Evolutionary conservation across 2,888 invertebrate species (phyloP), one percentile per base, ranked within the genome.

Genomic region (Hemicrepidius hirtus): DNA sequence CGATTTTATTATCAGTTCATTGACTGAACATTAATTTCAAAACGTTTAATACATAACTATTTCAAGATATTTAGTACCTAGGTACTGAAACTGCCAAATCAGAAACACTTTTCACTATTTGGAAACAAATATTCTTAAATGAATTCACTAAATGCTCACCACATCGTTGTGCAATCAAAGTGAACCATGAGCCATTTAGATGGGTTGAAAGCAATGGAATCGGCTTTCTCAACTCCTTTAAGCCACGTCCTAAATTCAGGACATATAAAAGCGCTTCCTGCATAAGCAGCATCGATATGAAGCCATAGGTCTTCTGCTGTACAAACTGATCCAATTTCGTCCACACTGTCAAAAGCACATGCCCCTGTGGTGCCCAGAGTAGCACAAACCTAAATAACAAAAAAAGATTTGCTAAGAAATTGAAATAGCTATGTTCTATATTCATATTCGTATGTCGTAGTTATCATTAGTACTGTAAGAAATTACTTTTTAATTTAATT

Each of bases 181-280:
- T 99, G 97, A 7, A 99, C 96, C 97, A 99, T 96, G 85, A 99
- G 87, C 97, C 99, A 99, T 86, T 99, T 99, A 70, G 98, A 98
- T 0, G 99, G 97, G 87, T 99, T 99, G 86, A 99, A 99, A 1
- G 98, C 98, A 77, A 99, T 94, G 0, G 99, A 99, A 83, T 98
- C 94, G 0, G 95, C 98, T 79, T 92, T 88, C 82, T 97, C 95
- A n/a, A 98, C 92, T 4, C 98, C 98, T 73, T 92, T 91, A 82
- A 98, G 86, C 95, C 97, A 96, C 75, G 92, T 91, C 55, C 98
- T 93, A 86, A 92, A 98, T 86, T 99, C 99, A 0, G 98, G 98
- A 83, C 99, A 99, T 50, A 99, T 90, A 83, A 98, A 98, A 0
- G 97, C 95, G 76, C 95, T 95, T 9, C 99, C 99, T 0, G 99